A percentile compares a stretch with the other conserved stretches of the same genome.
Evolutionary conservation across 2,113 vertebrate genomes (phyloP).

Genomic region (Xiphias gladius): DNA sequence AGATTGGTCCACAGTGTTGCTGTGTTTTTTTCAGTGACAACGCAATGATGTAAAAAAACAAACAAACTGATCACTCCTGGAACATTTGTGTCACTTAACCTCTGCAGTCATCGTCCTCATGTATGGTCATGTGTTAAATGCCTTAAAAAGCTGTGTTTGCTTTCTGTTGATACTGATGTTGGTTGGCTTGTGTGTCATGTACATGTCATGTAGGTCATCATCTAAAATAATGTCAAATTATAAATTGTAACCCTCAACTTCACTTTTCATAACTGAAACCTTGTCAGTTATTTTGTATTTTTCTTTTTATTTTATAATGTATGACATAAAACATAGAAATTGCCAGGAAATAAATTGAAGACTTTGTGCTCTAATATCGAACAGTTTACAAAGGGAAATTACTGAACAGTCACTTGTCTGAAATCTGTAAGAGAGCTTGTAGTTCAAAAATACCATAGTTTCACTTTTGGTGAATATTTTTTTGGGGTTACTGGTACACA

Average conservation of each 20-base stretch:
- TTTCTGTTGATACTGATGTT: constrained; percentile 51
- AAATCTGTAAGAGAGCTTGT: constrained; percentile 4
- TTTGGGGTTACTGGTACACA: constrained; percentile 16
- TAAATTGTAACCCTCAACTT: constrained; percentile 23
- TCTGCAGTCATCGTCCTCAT: constrained; percentile 48
- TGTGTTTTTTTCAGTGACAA: constrained; percentile 46
- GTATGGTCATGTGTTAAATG: constrained; percentile 54
- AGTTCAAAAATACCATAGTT: not conserved
- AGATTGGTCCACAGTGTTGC: constrained; percentile 11
- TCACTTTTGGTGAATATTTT: constrained; percentile 35
- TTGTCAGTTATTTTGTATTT: not conserved
- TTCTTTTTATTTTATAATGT: constrained; percentile 10
- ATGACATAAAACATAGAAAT: not conserved
- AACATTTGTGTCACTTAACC: constrained; percentile 48
- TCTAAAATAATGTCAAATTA: constrained; percentile 23
- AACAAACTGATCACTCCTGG: constrained; percentile 35
- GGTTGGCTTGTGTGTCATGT: constrained; percentile 48
- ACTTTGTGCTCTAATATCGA: constrained; percentile 12
- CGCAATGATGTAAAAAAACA: constrained; percentile 7
- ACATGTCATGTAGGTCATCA: constrained; percentile 45
- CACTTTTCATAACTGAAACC: constrained; percentile 7
- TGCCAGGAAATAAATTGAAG: not conserved
- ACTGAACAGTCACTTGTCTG: constrained; percentile 4
- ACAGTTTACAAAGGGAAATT: not conserved
- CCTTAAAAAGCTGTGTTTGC: constrained; percentile 61